Conservation (phyloP, 2,888 invertebrate genomes). For the Andrena trimmerana region DNA sequence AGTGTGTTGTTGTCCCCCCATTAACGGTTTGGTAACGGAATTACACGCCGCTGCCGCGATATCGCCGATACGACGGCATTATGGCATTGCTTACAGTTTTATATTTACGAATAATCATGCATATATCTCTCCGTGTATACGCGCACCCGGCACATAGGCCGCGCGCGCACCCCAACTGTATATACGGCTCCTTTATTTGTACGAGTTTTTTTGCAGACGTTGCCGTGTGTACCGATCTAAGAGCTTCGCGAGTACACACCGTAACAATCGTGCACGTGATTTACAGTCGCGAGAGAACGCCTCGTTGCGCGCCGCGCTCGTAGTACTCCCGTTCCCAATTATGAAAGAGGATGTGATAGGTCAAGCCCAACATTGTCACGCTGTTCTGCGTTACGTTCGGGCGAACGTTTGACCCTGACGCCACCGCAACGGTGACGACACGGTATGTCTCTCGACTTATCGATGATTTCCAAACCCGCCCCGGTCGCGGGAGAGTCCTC, state of each 20-base stretch:
- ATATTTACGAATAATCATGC: slow-evolving; percentile 26
- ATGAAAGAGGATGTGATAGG: slow-evolving; percentile 79
- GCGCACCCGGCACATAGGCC: neutral
- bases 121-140: neutral
- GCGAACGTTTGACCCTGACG: slow-evolving; percentile 30
- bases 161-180: neutral
- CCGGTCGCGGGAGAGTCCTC: neutral
- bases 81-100: slow-evolving; percentile 58
- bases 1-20: slow-evolving; percentile 77
- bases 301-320: slow-evolving; percentile 60
- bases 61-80: slow-evolving; percentile 64
- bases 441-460: neutral
- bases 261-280: slow-evolving; percentile 27
- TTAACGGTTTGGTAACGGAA: slow-evolving; percentile 70
- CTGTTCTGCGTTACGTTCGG: slow-evolving; percentile 32
- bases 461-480: slow-evolving; percentile 11
- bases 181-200: slow-evolving; percentile 8
- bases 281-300: slow-evolving; percentile 35
- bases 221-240: slow-evolving; percentile 23
- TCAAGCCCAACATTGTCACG: slow-evolving; percentile 64
- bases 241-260: slow-evolving; percentile 26
- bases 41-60: slow-evolving; percentile 59
- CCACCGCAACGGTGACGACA: slow-evolving; percentile 39
- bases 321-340: slow-evolving; percentile 67
- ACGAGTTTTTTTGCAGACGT: slow-evolving; percentile 35